These are phyloP conservation scores for Distichodus sexfasciatus DNA, from an alignment of 2,797 vertebrate genomes.

Conservation along the genomic window DNA sequence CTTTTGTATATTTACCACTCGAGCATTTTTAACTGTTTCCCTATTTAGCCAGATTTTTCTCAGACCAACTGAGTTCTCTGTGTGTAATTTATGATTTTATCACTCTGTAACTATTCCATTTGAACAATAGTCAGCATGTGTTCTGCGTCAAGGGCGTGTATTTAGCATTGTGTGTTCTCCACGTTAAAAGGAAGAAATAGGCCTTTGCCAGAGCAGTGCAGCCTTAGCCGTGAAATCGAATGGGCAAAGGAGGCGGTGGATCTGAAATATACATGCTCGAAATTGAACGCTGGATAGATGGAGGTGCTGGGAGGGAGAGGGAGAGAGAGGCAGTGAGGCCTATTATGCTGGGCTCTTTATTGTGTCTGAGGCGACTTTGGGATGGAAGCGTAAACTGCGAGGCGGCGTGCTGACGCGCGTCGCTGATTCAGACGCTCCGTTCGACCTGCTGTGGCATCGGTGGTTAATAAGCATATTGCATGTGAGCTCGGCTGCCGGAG, in stretches of 20 bases:
- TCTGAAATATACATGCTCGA: background rate
- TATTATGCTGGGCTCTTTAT: background rate
- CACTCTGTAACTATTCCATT: background rate
- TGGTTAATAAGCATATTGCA: background rate
- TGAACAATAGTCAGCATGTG: background rate
- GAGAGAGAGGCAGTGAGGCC: no score
- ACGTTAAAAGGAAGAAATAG: background rate
- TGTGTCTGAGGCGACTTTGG: background rate
- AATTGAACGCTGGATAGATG: background rate
- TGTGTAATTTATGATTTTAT: conserved; percentile 7
- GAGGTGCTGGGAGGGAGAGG: no score
- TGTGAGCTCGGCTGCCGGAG: background rate
- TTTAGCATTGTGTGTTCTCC: background rate
- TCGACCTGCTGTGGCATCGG: background rate
- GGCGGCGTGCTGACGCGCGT: background rate
- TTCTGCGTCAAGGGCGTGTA: conserved; percentile 8
- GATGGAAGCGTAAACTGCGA: background rate
- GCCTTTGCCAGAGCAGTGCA: background rate
- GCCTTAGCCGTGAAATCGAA: background rate
- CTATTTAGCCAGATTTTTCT: background rate
- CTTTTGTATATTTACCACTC: no score
- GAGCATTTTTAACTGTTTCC: background rate
- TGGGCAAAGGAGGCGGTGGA: background rate
- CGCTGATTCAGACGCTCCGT: background rate
- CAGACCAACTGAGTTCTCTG: background rate